Evolutionary conservation across 2,888 invertebrate species (phyloP).

Genomic region (Dendrolimus pini): DNA sequence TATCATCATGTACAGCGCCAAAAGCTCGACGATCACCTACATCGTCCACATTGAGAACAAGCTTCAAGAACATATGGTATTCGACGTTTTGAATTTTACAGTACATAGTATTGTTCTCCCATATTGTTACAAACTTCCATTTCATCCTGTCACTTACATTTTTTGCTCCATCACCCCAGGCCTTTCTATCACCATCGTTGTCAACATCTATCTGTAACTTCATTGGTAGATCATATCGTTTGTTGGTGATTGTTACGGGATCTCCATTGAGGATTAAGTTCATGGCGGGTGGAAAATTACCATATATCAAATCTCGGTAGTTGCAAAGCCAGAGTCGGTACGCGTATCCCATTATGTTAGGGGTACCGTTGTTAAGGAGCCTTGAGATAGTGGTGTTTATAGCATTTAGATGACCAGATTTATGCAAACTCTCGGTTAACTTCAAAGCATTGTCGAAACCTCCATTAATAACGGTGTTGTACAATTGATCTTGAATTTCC

Average conservation of each 20-base stretch:
- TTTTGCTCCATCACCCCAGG: background rate
- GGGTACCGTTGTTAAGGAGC: too few species aligned
- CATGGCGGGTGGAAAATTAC: background rate
- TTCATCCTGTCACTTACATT: background rate
- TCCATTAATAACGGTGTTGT: too few species aligned
- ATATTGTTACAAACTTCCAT: background rate
- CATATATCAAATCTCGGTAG: background rate
- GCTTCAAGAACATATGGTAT: background rate
- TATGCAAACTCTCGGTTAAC: too few species aligned
- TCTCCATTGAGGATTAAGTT: background rate
- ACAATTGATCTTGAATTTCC: too few species aligned
- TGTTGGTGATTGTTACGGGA: background rate
- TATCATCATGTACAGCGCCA: background rate
- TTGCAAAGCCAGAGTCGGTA: background rate
- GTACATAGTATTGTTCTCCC: background rate
- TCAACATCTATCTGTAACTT: background rate
- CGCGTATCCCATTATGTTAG: background rate
- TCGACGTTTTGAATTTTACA: background rate
- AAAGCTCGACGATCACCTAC: background rate
- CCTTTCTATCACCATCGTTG: background rate
- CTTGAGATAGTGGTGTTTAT: too few species aligned
- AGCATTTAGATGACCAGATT: too few species aligned
- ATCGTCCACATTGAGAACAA: background rate
- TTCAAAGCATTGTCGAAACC: too few species aligned
- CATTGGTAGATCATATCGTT: background rate